Conservation (phyloP, 2,113 vertebrate species). For the Orycteropus afer region DNA sequence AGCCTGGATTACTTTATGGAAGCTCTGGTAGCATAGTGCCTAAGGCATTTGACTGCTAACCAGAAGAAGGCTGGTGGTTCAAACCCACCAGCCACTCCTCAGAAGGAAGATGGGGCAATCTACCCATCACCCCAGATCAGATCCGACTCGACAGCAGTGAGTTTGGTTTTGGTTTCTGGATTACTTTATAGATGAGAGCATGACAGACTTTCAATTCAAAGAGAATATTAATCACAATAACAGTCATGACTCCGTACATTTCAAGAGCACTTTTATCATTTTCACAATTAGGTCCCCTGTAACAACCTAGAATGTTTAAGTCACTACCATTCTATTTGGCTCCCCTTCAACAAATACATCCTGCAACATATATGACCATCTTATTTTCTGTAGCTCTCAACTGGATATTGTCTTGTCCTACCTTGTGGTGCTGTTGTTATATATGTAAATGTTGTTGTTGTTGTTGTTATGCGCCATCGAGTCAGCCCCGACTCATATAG, state of each 20-base stretch:
- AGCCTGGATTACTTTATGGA: background rate
- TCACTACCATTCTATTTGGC: conserved; percentile 39
- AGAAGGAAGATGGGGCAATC: too few species aligned
- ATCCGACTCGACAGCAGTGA: too few species aligned
- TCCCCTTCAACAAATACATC: conserved; percentile 2
- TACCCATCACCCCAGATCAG: too few species aligned
- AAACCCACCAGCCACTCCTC: too few species aligned
- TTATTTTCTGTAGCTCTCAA: conserved; percentile 43
- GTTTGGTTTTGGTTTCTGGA: too few species aligned
- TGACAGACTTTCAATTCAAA: conserved; percentile 24
- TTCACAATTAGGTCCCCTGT: background rate
- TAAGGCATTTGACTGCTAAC: too few species aligned
- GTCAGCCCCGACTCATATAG: too few species aligned
- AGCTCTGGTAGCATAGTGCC: too few species aligned
- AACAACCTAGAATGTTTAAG: background rate
- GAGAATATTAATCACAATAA: background rate
- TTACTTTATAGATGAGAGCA: background rate
- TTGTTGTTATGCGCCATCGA: too few species aligned
- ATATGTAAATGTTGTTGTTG: background rate
- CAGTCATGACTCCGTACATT: too few species aligned
- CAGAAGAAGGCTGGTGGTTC: too few species aligned
- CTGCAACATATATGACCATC: background rate
- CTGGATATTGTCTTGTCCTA: background rate
- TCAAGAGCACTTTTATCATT: conserved; percentile 4
- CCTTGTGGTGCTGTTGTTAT: background rate